A percentile compares a stretch with the other conserved stretches of the same genome.
Conservation (phyloP, 2,888 invertebrate species). For the Acleris holmiana region DNA sequence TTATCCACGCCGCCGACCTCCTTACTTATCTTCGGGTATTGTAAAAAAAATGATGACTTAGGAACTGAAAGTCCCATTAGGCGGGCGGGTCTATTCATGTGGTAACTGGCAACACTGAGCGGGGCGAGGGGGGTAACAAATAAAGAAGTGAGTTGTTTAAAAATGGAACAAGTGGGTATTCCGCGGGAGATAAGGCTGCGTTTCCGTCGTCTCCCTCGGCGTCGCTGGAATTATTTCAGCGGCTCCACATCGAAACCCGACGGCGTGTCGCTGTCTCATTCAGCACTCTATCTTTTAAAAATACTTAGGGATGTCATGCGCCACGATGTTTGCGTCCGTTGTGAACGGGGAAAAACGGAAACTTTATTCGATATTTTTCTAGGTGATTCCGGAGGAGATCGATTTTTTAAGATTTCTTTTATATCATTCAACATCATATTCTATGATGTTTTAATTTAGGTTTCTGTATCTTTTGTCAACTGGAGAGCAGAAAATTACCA, state of each 20-base stretch:
- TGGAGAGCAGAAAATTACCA: no score
- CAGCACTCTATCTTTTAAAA: constrained; percentile 82
- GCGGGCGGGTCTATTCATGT: constrained; percentile 81
- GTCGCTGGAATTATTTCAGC: constrained; percentile 80
- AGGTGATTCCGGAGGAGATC: not conserved
- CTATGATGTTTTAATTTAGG: no score
- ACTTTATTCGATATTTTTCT: not conserved
- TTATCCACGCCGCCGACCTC: constrained; percentile 76
- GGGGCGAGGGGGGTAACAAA: constrained; percentile 66
- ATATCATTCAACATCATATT: no score
- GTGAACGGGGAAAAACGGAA: not conserved
- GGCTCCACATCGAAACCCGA: constrained; percentile 78
- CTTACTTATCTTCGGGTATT: constrained; percentile 77
- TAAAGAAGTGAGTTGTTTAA: constrained; percentile 84
- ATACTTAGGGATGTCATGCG: constrained; percentile 64
- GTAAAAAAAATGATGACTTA: constrained; percentile 83
- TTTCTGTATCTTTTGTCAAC: no score
- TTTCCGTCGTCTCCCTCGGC: constrained; percentile 75
- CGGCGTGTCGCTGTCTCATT: constrained; percentile 78
- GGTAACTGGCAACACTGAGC: constrained; percentile 69
- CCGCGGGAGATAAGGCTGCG: constrained; percentile 80
- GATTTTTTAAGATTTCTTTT: no score
- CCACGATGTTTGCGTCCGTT: not conserved
- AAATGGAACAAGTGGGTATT: constrained; percentile 83
- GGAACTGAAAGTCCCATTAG: constrained; percentile 83